phyloP scores from a whole-genome alignment of 1,140 invertebrate genomes.

The Tenebrio molitor region DNA sequence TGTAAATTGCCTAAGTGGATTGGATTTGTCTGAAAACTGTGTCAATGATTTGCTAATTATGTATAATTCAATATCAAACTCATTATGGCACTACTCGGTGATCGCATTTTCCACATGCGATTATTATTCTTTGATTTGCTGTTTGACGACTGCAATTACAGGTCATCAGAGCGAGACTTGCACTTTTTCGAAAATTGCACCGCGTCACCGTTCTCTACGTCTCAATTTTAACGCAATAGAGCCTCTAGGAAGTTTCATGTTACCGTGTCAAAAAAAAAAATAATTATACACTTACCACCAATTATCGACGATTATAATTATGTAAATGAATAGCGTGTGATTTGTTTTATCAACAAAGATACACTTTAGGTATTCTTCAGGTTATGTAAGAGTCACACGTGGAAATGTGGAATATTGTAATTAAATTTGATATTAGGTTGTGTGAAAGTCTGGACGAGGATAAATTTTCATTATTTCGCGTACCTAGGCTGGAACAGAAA shows the following conservation, averaged over 20 bases:
- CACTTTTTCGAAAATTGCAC: background rate
- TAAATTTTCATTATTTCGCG: too few relatives aligned
- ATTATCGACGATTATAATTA: background rate
- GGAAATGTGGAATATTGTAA: too few relatives aligned
- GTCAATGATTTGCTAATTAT: conserved; percentile 35
- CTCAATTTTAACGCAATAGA: background rate
- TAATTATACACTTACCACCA: background rate
- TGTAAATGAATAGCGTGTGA: background rate
- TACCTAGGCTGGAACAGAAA: too few relatives aligned
- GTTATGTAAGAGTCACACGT: too few relatives aligned
- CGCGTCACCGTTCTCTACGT: too few relatives aligned
- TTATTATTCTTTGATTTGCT: background rate
- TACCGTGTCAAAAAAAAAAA: background rate
- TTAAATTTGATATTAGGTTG: too few relatives aligned
- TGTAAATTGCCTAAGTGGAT: conserved; percentile 12
- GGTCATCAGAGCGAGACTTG: background rate
- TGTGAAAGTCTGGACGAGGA: too few relatives aligned
- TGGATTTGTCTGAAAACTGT: conserved; percentile 10
- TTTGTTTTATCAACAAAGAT: background rate
- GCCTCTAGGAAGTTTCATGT: background rate
- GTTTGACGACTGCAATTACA: background rate
- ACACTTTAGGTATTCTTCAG: too few relatives aligned
- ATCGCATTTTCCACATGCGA: conserved; percentile 4
- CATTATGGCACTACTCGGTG: background rate
- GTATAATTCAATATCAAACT: conserved; percentile 39